phyloP scores from a whole-genome alignment of 2,113 vertebrate genomes.

The Callorhinus ursinus region DNA sequence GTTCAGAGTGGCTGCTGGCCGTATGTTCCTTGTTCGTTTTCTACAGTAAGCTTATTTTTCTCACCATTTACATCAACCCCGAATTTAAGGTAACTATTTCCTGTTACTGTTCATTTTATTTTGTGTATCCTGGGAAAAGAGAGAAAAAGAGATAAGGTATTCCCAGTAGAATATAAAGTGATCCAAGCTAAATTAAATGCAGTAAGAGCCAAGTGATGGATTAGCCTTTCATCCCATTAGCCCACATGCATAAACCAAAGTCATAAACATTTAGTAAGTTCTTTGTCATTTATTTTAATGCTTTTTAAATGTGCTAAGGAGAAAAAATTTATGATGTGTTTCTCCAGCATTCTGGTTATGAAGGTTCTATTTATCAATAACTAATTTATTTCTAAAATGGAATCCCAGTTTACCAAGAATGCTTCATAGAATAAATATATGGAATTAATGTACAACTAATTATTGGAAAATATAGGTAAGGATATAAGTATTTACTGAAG shows the following conservation, averaged over 20 bases:
- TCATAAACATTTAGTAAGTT: slow-evolving; percentile 79
- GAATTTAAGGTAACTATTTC: slow-evolving; percentile 24
- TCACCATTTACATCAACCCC: not conserved
- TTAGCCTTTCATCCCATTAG: slow-evolving; percentile 76
- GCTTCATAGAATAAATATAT: slow-evolving; percentile 67
- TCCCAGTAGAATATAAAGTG: not conserved
- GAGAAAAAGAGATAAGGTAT: slow-evolving; percentile 49
- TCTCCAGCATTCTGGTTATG: slow-evolving; percentile 75
- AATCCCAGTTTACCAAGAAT: slow-evolving; percentile 76
- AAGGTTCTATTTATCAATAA: slow-evolving; percentile 82
- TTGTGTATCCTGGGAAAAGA: slow-evolving; percentile 35
- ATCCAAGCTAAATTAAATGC: slow-evolving; percentile 74
- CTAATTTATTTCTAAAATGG: slow-evolving; percentile 81
- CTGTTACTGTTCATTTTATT: not conserved
- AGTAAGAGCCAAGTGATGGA: slow-evolving; percentile 74
- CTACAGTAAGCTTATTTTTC: not conserved
- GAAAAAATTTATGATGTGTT: slow-evolving; percentile 80
- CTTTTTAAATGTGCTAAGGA: slow-evolving; percentile 81
- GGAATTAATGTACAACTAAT: slow-evolving; percentile 71
- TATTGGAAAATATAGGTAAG: slow-evolving; percentile 48
- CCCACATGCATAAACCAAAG: slow-evolving; percentile 76
- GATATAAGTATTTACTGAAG: slow-evolving; percentile 50
- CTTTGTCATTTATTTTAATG: slow-evolving; percentile 82
- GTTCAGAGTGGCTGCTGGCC: slow-evolving; percentile 11
- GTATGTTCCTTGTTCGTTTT: not conserved